Conservation (phyloP, 1,140 invertebrate genomes). For the Trypoxylus dichotomus region DNA sequence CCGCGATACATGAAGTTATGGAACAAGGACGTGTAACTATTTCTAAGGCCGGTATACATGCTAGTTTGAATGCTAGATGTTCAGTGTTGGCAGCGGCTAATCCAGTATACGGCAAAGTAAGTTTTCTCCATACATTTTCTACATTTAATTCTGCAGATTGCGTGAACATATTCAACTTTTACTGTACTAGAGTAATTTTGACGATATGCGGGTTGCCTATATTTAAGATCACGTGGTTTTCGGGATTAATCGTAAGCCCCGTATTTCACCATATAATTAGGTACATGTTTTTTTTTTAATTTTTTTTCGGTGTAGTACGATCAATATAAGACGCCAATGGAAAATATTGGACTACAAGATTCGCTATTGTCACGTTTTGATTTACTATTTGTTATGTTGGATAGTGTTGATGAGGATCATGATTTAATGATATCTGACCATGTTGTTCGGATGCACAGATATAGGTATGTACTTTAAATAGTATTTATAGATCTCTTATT, state of each 20-base stretch:
- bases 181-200: too few species aligned
- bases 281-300: neutral
- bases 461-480: constrained; percentile 59
- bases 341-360: constrained; percentile 98
- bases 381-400: constrained; percentile 96
- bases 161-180: too few species aligned
- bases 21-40: constrained; percentile 96
- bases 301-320: constrained; percentile 80
- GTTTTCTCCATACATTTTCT: constrained; percentile 36
- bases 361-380: constrained; percentile 98
- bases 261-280: too few species aligned
- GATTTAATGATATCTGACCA: constrained; percentile 95
- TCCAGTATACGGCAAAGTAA: constrained; percentile 96
- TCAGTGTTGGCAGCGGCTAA: constrained; percentile 98
- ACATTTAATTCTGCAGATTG: too few species aligned
- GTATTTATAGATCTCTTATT: neutral
- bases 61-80: constrained; percentile 95
- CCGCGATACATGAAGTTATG: constrained; percentile 99
- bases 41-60: constrained; percentile 98
- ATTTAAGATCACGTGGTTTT: too few species aligned
- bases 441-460: constrained; percentile 96
- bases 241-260: too few species aligned
- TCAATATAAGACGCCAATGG: constrained; percentile 99
- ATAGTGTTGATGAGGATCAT: constrained; percentile 85
- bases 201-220: too few species aligned